These are phyloP conservation scores for Andinoacara biseriatus DNA, from an alignment of 2,113 vertebrate genomes.

Conservation along the genomic window DNA sequence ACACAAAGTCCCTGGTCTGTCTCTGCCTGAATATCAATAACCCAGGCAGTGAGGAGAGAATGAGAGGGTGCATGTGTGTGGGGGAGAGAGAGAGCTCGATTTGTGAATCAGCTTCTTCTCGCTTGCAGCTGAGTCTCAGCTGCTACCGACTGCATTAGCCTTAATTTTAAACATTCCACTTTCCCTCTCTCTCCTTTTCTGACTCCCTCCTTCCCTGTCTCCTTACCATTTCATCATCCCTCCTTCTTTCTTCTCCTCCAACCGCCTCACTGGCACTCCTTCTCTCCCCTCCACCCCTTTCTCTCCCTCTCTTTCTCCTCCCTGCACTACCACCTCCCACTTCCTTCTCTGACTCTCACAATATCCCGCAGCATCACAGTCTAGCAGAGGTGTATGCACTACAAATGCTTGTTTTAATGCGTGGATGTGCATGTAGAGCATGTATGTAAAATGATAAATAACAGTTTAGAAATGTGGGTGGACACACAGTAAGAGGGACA, in stretches of 20 bases:
- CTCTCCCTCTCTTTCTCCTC: conserved; percentile 14
- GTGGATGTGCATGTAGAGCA: neutral
- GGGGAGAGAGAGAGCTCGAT: conserved; percentile 44
- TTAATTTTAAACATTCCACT: conserved; percentile 26
- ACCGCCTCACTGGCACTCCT: conserved; percentile 21
- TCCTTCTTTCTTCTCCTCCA: conserved; percentile 14
- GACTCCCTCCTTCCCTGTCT: conserved; percentile 32
- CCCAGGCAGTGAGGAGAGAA: conserved; percentile 33
- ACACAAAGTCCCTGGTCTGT: conserved; percentile 57
- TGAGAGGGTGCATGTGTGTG: conserved; percentile 19
- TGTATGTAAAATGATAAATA: neutral
- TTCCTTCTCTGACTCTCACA: conserved; percentile 43
- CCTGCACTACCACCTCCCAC: conserved; percentile 46
- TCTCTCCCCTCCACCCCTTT: conserved; percentile 14
- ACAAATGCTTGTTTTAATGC: neutral
- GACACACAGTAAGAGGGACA: neutral
- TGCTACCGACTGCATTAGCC: conserved; percentile 32
- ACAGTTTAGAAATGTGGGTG: neutral
- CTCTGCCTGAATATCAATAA: conserved; percentile 66
- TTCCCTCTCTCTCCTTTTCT: neutral
- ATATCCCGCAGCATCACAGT: conserved; percentile 71
- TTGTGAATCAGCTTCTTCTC: conserved; percentile 58
- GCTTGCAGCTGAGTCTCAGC: conserved; percentile 45
- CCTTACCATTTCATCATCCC: conserved; percentile 30
- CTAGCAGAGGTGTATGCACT: conserved; percentile 17